phyloP scores from a whole-genome alignment of 2,113 vertebrate species.

The Daubentonia madagascariensis region DNA sequence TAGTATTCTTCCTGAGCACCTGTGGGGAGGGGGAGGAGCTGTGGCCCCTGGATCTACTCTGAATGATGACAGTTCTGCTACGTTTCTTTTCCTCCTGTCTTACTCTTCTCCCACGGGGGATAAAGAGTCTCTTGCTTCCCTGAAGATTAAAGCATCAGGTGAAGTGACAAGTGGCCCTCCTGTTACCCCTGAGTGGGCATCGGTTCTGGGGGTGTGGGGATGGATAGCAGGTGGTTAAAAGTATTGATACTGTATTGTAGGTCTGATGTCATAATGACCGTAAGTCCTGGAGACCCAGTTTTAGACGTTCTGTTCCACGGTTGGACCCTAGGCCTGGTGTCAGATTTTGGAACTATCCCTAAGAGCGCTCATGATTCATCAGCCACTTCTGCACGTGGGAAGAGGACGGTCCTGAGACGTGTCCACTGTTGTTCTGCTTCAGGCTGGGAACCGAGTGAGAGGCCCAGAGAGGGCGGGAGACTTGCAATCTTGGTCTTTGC shows the following conservation, averaged over 20 bases:
- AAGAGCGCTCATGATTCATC: neutral
- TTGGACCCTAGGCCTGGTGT: neutral
- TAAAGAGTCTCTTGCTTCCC: neutral
- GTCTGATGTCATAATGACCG: neutral
- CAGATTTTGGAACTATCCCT: neutral
- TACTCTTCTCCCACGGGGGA: neutral
- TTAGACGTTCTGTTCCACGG: neutral
- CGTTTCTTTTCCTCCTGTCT: neutral
- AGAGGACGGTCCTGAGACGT: neutral
- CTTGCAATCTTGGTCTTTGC: neutral
- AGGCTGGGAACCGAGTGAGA: neutral
- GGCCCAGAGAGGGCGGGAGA: neutral
- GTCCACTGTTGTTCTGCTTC: too few relatives aligned
- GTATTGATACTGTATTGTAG: too few relatives aligned
- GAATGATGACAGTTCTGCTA: neutral
- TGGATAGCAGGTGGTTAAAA: neutral
- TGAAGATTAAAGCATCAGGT: neutral
- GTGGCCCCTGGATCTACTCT: too few relatives aligned
- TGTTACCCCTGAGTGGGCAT: neutral
- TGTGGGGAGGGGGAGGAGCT: neutral
- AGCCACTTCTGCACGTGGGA: neutral
- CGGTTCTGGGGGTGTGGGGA: too few relatives aligned
- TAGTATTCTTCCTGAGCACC: neutral
- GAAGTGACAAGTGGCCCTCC: neutral
- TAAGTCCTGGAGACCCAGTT: neutral